Evolutionary conservation across 2,113 vertebrate genomes (phyloP), one percentile per base, ranked within the genome.

Genomic region (Thymallus thymallus): DNA sequence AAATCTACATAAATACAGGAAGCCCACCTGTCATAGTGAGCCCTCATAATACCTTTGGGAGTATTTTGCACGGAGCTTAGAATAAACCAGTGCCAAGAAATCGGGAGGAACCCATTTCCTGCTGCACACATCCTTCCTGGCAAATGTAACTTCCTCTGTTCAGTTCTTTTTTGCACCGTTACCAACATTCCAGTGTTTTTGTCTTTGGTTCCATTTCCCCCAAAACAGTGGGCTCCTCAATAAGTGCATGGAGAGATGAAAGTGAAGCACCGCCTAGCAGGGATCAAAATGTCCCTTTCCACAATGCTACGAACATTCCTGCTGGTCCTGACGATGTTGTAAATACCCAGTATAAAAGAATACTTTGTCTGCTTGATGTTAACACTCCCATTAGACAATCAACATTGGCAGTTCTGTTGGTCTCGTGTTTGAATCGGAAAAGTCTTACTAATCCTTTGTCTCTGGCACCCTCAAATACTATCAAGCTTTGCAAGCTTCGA

Each of bases 261-360:
- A 91, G 87, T 20, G 51, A 26, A 74, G 65, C 51, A 4, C 70
- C 81, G 86, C 80, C 75, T 73, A 76, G 82, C 80, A 85, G 51
- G 77, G 81, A 90, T 86, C 45, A 77, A 84, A 86, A 80, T 82
- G 20, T 58, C 24, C 51, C 56, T 80, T 84, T 83, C 82, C 76
- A 75, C 71, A 4, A 77, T 41, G 41, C 76, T 84, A 78, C 72
- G 64, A 9, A 83, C 80, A 87, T 82, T 82, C 79, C 80, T 77
- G 75, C 68, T 75, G 86, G 64, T 86, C 88, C 85, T 80, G 69
- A 85, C 76, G 76, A 83, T 83, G 86, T 82, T 84, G 87, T 84
- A 88, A 91, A 89, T 86, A 90, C 82, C 79, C 75, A 20, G 88
- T 88, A 91, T 91, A 83, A 92, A 90, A 91, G 83, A 76, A 72